Evolutionary conservation across 2,797 vertebrate genomes (phyloP).

Genomic region (Oryzias sinensis): DNA sequence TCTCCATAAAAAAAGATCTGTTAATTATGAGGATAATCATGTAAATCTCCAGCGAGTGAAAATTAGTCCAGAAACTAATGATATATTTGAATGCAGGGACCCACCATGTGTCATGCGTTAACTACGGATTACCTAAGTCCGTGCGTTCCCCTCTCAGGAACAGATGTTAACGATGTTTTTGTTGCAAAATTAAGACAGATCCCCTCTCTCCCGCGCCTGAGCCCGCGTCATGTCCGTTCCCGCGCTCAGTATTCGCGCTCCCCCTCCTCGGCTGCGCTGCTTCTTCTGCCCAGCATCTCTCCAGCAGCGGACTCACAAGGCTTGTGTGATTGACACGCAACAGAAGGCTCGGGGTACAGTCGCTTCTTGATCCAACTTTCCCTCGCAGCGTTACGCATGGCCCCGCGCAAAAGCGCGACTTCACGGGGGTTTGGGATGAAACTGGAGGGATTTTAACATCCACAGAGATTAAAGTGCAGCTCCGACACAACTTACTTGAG

Average conservation of each 20-base stretch:
- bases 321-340: slow-evolving; percentile 38
- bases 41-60: no score
- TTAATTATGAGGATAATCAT: no score
- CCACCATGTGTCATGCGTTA: background rate
- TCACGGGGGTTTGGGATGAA: slow-evolving; percentile 12
- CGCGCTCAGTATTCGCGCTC: slow-evolving; percentile 12
- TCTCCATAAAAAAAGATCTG: no score
- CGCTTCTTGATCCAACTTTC: slow-evolving; percentile 45
- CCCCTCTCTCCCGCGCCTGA: no score
- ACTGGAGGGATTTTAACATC: slow-evolving; percentile 41
- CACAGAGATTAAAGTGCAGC: slow-evolving; percentile 1
- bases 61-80: no score
- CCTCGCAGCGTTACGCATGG: slow-evolving; percentile 45
- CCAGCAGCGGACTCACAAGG: slow-evolving; percentile 42
- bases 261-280: slow-evolving; percentile 17
- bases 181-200: slow-evolving; percentile 3
- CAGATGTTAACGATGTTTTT: background rate
- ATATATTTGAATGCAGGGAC: no score
- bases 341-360: slow-evolving; percentile 24
- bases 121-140: no score
- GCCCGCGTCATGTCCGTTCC: slow-evolving; percentile 16
- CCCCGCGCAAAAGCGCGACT: slow-evolving; percentile 36
- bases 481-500: slow-evolving; percentile 11
- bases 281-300: slow-evolving; percentile 46
- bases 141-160: no score